phyloP scores from a whole-genome alignment of 37 sponge, comb jelly and placozoan species.

The Eunapius fragilis region DNA sequence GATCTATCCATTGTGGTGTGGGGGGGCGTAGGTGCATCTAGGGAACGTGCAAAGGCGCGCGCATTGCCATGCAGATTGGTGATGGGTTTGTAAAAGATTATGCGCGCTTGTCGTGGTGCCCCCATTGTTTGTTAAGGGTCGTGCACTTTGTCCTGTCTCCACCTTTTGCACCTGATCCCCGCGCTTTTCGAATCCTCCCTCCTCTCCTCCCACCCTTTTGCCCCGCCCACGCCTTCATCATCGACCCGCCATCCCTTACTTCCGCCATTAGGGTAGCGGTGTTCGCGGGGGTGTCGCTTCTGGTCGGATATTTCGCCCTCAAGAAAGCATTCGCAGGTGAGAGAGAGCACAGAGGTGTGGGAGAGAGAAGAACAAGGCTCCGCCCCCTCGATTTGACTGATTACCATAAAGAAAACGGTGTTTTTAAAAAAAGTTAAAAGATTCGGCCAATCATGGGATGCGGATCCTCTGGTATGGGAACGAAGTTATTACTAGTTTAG shows the following conservation, averaged over 20 bases:
- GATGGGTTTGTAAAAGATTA: too few species aligned
- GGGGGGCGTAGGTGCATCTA: too few species aligned
- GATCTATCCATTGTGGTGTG: too few species aligned
- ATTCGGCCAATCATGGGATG: neutral
- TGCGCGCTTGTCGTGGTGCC: too few species aligned
- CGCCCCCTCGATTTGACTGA: neutral
- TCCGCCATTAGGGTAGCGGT: conserved; percentile 61
- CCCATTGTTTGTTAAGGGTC: too few species aligned
- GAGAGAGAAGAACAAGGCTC: neutral
- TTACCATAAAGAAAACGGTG: neutral
- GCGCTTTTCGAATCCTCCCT: neutral
- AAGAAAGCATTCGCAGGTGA: conserved; percentile 61
- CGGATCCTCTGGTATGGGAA: neutral
- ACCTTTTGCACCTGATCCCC: too few species aligned
- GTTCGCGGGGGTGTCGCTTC: conserved; percentile 61
- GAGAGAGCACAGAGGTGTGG: neutral
- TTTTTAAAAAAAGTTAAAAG: too few species aligned
- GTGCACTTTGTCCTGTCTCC: too few species aligned
- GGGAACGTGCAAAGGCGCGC: too few species aligned
- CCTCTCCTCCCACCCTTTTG: neutral
- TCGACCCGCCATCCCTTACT: neutral
- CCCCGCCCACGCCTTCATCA: neutral
- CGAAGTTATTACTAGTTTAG: neutral
- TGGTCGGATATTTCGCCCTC: conserved; percentile 69
- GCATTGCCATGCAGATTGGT: too few species aligned